These are phyloP conservation scores for Sinocyclocheilus rhinocerous DNA, from an alignment of 2,113 vertebrate genomes.

Conservation along the genomic window DNA sequence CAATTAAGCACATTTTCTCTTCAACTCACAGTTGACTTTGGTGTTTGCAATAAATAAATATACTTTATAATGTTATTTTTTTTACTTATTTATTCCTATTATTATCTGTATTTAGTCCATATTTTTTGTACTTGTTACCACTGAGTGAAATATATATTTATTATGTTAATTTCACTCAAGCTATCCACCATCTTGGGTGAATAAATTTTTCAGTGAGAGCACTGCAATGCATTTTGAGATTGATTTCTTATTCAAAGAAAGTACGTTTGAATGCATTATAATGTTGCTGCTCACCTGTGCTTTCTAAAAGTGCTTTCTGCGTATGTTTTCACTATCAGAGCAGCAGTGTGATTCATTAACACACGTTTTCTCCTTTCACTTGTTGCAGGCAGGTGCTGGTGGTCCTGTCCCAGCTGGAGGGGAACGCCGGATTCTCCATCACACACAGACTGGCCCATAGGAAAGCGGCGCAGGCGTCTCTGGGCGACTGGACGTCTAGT, in stretches of 20 bases:
- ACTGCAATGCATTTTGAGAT: too few relatives aligned
- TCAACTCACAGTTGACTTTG: too few relatives aligned
- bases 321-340: neutral
- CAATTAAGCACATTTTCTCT: neutral
- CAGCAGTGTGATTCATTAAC: neutral
- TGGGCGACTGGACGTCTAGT: constrained; percentile 94
- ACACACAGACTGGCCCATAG: constrained; percentile 83
- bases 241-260: too few relatives aligned
- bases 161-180: too few relatives aligned
- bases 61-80: too few relatives aligned
- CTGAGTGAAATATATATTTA: too few relatives aligned
- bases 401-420: constrained; percentile 96
- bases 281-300: neutral
- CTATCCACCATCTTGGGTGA: too few relatives aligned
- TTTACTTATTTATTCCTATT: too few relatives aligned
- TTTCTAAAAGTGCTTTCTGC: neutral
- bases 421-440: constrained; percentile 96
- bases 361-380: neutral
- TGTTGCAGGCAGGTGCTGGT: constrained; percentile 92
- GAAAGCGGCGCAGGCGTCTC: constrained; percentile 92
- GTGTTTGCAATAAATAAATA: too few relatives aligned
- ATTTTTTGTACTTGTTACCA: too few relatives aligned
- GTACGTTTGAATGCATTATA: neutral
- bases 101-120: too few relatives aligned
- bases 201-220: too few relatives aligned